Evolutionary conservation across 1,140 invertebrate species (phyloP), one percentile per base, ranked within the genome.

Genomic region (Papilio machaon): DNA sequence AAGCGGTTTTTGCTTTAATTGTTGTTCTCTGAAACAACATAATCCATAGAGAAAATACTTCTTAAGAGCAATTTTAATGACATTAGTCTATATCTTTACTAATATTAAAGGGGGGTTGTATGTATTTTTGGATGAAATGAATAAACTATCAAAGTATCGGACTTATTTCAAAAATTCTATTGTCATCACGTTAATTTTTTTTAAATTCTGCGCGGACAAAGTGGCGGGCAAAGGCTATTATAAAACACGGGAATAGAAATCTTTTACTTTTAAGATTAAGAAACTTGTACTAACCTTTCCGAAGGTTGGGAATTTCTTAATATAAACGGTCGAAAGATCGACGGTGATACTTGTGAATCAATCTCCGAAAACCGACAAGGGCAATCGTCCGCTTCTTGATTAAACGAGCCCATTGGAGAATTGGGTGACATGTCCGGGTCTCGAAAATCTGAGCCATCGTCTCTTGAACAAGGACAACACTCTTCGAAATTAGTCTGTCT

Each of bases 281-380:
- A 10, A 64, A 64, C 8, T 7, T 64, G 11, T 30, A 64, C 19
- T 64, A 85, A 93, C 91, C 85, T 91, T 46, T 85, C 79, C 10
- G 76, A 80, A 75, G 88, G 81, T 73, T 81, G 79, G 73, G 78
- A 30, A 82, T 80, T 35, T 35, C 85, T 85, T 43, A 88, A 60
- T 60, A 88, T 76, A n/a, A 79, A 81, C 35, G 90, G 90, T 52
- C 88, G 82, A 54, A 91, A 84, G 9, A 90, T 75, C 17, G 92
- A 94, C 49, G 92, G 81, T 13, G 90, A 84, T n/a, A 86, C 82
- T 52, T 90, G 84, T 38, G 87, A 83, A 77, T 94, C 92, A 79
- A 81, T 80, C 8, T 38, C 79, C 38, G 85, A 83, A 67, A 75
- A 10, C 23, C 82, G 75, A 73, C 91, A 92, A 30, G 88, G 86